Evolutionary conservation across 2,113 vertebrate genomes (phyloP).

Genomic region (Spizaetus ornatus): DNA sequence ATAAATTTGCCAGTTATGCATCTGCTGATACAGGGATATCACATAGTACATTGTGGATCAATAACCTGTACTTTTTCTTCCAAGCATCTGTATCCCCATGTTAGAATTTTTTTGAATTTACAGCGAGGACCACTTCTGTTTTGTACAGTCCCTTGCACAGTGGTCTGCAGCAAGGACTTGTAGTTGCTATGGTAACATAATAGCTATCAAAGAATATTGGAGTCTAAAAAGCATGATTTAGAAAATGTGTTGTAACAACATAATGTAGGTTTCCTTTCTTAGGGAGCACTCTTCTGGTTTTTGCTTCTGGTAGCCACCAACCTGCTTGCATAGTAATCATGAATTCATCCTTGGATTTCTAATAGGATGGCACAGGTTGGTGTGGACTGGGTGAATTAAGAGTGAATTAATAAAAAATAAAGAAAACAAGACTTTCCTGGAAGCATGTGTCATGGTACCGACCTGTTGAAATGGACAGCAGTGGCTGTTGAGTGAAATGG

Average conservation of each 20-base stretch:
- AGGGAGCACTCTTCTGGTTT: not conserved
- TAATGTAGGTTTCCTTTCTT: not conserved
- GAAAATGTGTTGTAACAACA: not conserved
- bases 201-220: not conserved
- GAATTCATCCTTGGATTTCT: not conserved
- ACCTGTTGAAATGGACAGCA: not conserved
- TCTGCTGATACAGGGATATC: not conserved
- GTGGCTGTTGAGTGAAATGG: not conserved
- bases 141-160: not conserved
- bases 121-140: not conserved
- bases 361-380: not conserved
- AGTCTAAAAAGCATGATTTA: not conserved
- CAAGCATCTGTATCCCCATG: not conserved
- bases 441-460: accelerated
- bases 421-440: not conserved
- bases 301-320: not conserved
- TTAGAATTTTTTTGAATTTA: not conserved
- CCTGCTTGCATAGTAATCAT: accelerated
- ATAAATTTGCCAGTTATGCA: not conserved
- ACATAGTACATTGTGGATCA: not conserved
- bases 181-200: slow-evolving; percentile 18
- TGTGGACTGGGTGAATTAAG: not conserved
- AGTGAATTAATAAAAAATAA: not conserved
- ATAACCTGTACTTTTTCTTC: not conserved
- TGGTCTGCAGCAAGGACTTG: not conserved